Conservation (phyloP, 2,888 invertebrate genomes). For the Temnothorax unifasciatus region DNA sequence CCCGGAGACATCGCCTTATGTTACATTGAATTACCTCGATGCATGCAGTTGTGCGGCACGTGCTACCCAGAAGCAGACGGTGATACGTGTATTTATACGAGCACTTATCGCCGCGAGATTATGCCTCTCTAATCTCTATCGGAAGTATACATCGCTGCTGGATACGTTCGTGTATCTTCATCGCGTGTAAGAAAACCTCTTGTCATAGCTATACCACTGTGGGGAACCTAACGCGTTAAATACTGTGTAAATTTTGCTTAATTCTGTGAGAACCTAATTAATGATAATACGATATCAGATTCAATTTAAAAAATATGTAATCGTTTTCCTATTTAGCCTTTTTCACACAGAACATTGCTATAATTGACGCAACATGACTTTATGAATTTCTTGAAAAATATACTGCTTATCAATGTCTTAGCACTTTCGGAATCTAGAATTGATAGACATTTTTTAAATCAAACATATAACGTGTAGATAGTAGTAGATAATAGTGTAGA, state of each 20-base stretch:
- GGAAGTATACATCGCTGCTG: slow-evolving; percentile 6
- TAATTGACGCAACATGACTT: not conserved
- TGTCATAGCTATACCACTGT: not conserved
- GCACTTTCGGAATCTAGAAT: not conserved
- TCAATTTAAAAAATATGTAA: not conserved
- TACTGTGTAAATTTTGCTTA: slow-evolving; percentile 9
- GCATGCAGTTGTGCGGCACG: slow-evolving; percentile 16
- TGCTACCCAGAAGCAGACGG: slow-evolving; percentile 30
- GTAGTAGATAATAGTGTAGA: too few relatives aligned
- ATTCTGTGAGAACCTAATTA: not conserved
- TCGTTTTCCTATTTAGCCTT: not conserved
- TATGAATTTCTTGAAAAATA: not conserved
- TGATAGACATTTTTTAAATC: not conserved
- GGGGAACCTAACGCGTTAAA: not conserved
- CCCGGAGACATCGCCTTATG: slow-evolving; percentile 35
- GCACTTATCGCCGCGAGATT: slow-evolving; percentile 41
- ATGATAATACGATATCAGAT: not conserved
- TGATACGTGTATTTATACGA: slow-evolving; percentile 40
- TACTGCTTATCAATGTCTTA: not conserved
- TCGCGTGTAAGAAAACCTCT: slow-evolving; percentile 26
- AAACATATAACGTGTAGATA: not conserved
- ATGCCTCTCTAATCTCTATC: slow-evolving; percentile 43
- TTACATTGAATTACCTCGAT: slow-evolving; percentile 28
- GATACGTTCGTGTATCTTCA: slow-evolving; percentile 28
- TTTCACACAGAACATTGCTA: not conserved